Evolutionary conservation across 2,888 invertebrate genomes (phyloP).

Genomic region (Volucella bombylans): DNA sequence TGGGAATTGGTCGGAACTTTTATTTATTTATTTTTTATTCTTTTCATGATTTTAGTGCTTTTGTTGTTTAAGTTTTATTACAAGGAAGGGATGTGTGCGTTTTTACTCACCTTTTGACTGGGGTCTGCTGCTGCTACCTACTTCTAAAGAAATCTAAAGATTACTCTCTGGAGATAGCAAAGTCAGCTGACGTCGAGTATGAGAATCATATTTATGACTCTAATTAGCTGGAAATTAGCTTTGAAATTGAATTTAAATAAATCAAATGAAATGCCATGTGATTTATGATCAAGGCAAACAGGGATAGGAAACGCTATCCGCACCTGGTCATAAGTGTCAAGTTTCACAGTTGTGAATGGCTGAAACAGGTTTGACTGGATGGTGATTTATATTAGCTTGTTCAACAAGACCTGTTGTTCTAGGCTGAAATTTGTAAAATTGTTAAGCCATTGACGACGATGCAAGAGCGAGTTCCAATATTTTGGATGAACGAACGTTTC

Average conservation of each 20-base stretch:
- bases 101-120: constrained; percentile 1
- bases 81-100: constrained; percentile 18
- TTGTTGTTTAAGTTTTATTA: constrained; percentile 47
- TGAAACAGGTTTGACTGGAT: no score
- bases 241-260: constrained; percentile 18
- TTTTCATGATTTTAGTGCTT: constrained; percentile 45
- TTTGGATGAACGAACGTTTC: no score
- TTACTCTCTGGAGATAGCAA: not conserved
- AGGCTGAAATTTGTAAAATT: no score
- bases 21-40: not conserved
- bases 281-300: not conserved
- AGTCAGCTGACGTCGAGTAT: not conserved
- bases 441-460: no score
- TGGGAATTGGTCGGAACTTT: constrained; percentile 58
- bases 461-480: no score
- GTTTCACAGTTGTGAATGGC: not conserved
- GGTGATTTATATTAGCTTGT: no score
- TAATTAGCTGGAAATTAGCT: constrained; percentile 32
- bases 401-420: no score
- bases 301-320: not conserved
- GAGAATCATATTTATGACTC: constrained; percentile 17
- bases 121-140: not conserved
- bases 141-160: not conserved
- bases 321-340: not conserved
- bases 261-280: constrained; percentile 10